Conservation (phyloP, 1,140 invertebrate species). For the Neoseiulus cucumeris region DNA sequence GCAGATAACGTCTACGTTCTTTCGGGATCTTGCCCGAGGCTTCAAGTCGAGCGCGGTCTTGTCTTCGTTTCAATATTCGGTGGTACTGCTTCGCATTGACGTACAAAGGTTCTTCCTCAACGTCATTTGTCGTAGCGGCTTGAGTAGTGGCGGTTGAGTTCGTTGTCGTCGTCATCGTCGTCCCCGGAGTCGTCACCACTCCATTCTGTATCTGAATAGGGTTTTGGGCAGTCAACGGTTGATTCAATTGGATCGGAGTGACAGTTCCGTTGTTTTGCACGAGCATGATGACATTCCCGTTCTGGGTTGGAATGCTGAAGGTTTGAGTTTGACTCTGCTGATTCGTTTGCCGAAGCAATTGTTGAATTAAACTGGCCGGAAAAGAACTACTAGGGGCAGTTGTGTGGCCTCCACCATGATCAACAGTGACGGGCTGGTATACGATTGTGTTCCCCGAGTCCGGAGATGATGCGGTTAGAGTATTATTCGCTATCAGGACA, state of each 20-base stretch:
- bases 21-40: constrained; percentile 86
- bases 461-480: too few species aligned
- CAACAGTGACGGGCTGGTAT: neutral
- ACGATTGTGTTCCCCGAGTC: neutral
- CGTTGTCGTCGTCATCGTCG: too few species aligned
- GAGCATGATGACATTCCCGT: too few species aligned
- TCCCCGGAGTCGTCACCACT: too few species aligned
- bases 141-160: neutral
- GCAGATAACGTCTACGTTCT: constrained; percentile 72
- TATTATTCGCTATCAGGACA: neutral
- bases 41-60: constrained; percentile 72
- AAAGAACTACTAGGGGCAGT: neutral
- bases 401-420: too few species aligned
- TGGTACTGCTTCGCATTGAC: constrained; percentile 98
- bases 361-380: neutral
- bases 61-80: constrained; percentile 66
- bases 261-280: too few species aligned
- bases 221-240: too few species aligned
- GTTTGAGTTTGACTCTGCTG: too few species aligned
- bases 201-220: too few species aligned
- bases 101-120: constrained; percentile 77
- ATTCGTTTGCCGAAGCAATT: neutral
- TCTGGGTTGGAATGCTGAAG: too few species aligned
- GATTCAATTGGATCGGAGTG: too few species aligned
- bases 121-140: too few species aligned